A percentile compares a stretch with the other conserved stretches of the same genome.
Evolutionary conservation across 2,113 vertebrate species (phyloP).

Genomic region (Cavia porcellus): DNA sequence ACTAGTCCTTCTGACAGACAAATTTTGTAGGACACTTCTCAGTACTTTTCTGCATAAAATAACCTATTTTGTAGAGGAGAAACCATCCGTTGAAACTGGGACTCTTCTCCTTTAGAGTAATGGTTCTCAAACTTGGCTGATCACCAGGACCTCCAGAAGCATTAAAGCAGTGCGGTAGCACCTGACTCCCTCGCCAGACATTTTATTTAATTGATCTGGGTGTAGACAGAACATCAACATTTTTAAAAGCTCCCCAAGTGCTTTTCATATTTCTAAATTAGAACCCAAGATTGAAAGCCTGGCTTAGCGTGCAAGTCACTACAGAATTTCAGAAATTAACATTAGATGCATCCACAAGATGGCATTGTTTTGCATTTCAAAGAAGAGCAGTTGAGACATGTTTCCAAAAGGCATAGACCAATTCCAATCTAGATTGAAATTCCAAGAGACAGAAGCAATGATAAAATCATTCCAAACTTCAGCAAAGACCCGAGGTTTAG

Average conservation of each 20-base stretch:
- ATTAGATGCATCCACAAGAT: conserved; percentile 77
- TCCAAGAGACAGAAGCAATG: not conserved
- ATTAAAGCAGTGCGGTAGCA: not conserved
- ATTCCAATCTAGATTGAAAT: conserved; percentile 9
- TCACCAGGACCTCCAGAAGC: not conserved
- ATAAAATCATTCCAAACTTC: not conserved
- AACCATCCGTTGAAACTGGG: not conserved
- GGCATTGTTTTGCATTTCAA: conserved; percentile 68
- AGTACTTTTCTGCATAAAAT: not conserved
- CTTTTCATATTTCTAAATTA: not conserved
- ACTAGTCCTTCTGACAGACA: not conserved
- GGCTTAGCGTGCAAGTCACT: not conserved
- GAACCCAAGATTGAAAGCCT: not conserved
- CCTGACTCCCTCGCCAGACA: not conserved
- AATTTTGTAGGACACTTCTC: not conserved
- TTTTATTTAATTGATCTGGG: not conserved
- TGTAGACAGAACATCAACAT: not conserved
- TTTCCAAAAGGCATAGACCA: conserved; percentile 30
- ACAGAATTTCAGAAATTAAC: conserved; percentile 23
- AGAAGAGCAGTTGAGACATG: conserved; percentile 48
- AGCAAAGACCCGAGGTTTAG: not conserved
- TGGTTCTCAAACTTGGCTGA: not conserved
- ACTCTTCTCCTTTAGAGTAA: not conserved
- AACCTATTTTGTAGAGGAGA: not conserved
- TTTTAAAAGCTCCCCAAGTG: conserved; percentile 28